Evolutionary conservation across 2,888 invertebrate genomes (phyloP).

Genomic region (Gibbula magus): DNA sequence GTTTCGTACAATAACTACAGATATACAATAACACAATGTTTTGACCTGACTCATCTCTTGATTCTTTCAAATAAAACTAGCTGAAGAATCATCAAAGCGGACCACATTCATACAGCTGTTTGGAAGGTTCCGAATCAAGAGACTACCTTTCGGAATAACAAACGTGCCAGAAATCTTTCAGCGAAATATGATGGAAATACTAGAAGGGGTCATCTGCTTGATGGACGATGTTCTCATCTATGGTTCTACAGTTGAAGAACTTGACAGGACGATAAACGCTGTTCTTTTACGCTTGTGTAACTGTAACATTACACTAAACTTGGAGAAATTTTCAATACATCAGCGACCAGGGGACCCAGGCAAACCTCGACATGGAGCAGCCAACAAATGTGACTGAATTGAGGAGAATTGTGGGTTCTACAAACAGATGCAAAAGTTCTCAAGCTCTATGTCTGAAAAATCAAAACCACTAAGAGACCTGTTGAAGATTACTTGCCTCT

Average conservation of each 20-base stretch:
- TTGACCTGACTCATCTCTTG: too few relatives aligned
- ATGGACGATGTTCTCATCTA: constrained; percentile 44
- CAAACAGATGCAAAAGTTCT: too few relatives aligned
- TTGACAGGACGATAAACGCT: constrained; percentile 24
- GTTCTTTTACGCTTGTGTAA: constrained; percentile 17
- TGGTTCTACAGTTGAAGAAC: constrained; percentile 17
- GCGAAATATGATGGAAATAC: constrained; percentile 65
- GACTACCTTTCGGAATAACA: constrained; percentile 50
- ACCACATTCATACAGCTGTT: constrained; percentile 50
- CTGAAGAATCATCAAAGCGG: constrained; percentile 24
- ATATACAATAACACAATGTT: too few relatives aligned
- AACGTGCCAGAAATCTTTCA: constrained; percentile 75
- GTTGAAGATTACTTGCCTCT: too few relatives aligned
- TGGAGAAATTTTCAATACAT: constrained; percentile 42
- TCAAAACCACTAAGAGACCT: too few relatives aligned
- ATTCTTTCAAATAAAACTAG: constrained; percentile 31
- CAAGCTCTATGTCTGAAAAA: too few relatives aligned
- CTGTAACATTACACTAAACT: constrained; percentile 35
- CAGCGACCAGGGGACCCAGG: too few relatives aligned
- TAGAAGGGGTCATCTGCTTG: constrained; percentile 37
- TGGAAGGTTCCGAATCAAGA: constrained; percentile 42
- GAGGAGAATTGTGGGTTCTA: too few relatives aligned
- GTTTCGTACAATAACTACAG: too few relatives aligned
- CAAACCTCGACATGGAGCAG: too few relatives aligned
- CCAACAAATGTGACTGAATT: too few relatives aligned